Base-by-base conservation (phyloP, 1,140 invertebrate species). In the Pomacea maculata region DNA sequence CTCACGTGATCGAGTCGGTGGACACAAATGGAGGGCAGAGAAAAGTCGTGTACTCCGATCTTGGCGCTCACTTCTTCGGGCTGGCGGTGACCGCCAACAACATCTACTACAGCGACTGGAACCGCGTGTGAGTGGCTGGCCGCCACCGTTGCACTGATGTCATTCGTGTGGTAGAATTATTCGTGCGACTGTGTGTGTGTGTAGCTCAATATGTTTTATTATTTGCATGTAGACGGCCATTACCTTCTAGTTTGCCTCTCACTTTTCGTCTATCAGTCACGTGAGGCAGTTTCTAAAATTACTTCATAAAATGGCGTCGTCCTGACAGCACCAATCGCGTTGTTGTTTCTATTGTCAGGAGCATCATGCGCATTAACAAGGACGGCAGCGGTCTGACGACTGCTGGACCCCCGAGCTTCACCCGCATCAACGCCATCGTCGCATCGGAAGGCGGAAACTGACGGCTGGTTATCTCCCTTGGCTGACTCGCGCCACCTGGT, bases 361-460 rank as follows among this genome's bases (percentile, higher is more conserved):
- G 84, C 12, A 52, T 86, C 21, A 78, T 85, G 76, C 65, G 83
- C 19, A 74, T 86, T 15, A 81, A 84, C 71, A 84, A 82, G 64
- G 83, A 84, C 61, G 85, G 85, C 6, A 79, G 80, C 12, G 76
- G 79, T 1, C 83, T 84, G 34, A 74, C 82, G 5, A 80, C 80
- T 2, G 81, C 85, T 19, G 85, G 85, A 25, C 85, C 85, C 11
- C 83, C 84, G 65, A 70, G 79, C 11, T 86, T 86, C 54, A 77
- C 79, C 67, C 67, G 72, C 14, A 80, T 83, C 79, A 83, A 83
- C 75, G 75, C 29, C 61, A 67, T 83, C 52, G 25, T 64, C 29
- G 45, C 75, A 15, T 83, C 75, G 14, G 61, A 82, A 76, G 55
- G 45, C 54, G 52, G 45, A n/a, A 54, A 75, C 73, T 75, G 54